Conservation (phyloP, 1,140 invertebrate genomes). For the Papilio polyxenes region DNA sequence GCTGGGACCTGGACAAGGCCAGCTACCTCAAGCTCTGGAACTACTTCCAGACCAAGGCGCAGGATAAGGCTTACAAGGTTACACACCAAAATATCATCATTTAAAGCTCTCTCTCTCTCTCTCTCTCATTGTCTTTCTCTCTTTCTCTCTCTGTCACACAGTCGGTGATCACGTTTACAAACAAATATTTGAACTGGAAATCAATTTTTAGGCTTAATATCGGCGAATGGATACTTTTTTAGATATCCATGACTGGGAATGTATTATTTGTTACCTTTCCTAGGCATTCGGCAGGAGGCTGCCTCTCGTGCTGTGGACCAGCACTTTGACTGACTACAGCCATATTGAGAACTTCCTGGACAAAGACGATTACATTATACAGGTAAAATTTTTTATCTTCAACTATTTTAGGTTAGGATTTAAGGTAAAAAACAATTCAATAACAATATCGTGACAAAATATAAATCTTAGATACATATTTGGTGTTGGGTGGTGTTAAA, state of each 20-base stretch:
- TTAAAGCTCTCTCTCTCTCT: neutral
- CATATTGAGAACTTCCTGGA: slow-evolving; percentile 85
- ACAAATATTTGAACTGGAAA: no score
- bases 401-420: neutral
- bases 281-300: slow-evolving; percentile 81
- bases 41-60: slow-evolving; percentile 86
- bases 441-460: no score
- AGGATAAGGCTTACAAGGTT: slow-evolving; percentile 83
- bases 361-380: slow-evolving; percentile 89
- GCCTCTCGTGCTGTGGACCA: slow-evolving; percentile 91
- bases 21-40: slow-evolving; percentile 89
- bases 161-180: no score
- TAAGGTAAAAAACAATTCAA: neutral
- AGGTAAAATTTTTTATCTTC: slow-evolving; percentile 54
- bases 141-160: no score
- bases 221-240: no score
- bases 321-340: slow-evolving; percentile 85
- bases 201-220: no score
- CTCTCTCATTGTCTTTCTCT: no score
- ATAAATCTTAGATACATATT: no score
- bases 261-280: slow-evolving; percentile 43
- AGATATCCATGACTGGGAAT: neutral
- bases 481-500: no score
- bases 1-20: slow-evolving; percentile 81
- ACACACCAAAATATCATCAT: neutral